Base-by-base conservation (phyloP, 2,113 vertebrate species). In the Urocitellus parryii region DNA sequence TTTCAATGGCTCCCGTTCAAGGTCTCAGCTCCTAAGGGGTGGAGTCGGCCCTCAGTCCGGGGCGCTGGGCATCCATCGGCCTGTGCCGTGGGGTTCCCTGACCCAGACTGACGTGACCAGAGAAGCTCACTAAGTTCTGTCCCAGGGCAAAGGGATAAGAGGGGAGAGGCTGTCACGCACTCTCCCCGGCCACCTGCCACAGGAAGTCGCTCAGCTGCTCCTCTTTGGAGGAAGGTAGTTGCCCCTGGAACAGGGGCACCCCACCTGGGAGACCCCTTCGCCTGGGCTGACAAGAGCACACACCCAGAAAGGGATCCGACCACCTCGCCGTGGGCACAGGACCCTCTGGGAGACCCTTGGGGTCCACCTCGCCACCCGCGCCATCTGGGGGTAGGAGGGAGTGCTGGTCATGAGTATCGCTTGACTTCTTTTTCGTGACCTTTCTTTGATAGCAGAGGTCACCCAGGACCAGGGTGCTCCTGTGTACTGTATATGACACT, bases 361-460 rank as follows among this genome's bases (percentile, higher is more conserved):
- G 83, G 79, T 81, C 93, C 96, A 96, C 97, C 97, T 97, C 98
- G 97, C 95, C 88, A 97, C 79, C 95, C 92, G 89, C 94, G 17
- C 92, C 51, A 14, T 4, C 51, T 94, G 95, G 86, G 1, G 92
- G 87, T 56, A 93, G 70, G 67, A 95, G 91, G 94, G 73, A 93
- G 96, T 97, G 77, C 72, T 98, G 96, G 91, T 77, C 97, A 90
- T 88, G 83, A 95, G n/a, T 48, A 24, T 79, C 70, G 63, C 96
- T 98, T 92, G 87, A 58, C 95, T 98, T 98, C 79, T 95, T 98
- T 98, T 97, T 90, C 97, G 97, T 95, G 96, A 96, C 61, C 42
- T 98, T 98, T 98, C 97, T 97, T 83, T 73, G 34, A 97, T 97
- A 98, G 90, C 89, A 97, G 90, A 97, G 42, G 84, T 96, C 92